Base-by-base conservation (phyloP, 2,113 vertebrate genomes). In the Trogon surrucura region DNA sequence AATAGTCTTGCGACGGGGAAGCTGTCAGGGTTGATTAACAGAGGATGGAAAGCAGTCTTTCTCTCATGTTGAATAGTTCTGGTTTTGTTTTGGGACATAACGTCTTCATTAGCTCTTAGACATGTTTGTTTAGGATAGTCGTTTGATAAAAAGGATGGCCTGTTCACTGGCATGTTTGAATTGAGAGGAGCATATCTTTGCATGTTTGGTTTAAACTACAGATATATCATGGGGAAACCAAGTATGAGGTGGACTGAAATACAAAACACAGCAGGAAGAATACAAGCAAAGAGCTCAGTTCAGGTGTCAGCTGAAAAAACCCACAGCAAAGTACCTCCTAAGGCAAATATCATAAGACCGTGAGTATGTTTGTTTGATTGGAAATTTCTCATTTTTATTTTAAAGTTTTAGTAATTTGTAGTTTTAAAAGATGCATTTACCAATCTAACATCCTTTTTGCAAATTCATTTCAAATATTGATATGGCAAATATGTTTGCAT, bases 11-110 rank as follows among this genome's bases (percentile, higher is more conserved):
- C 0, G 0, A 80, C 5, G 4, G 53, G 54, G 45, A 91, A 73
- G 65, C 78, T 90, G 80, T 86, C 85, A 74, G 53, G 22, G 48
- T 30, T 44, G 53, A 95, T 96, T 91, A 91, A 44, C 29, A 67
- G 53, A 73, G 50, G 64, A 71, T 29, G 20, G 48, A 70, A 90
- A 92, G 60, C 48, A 95, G 80, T 80, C 3, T 36, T 80, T 80
- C 56, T 80, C 20, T 73, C 32, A 23, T 21, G 60, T 6, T 62
- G 47, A 75, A 79, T 48, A 67, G 29, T 84, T 69, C 78, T 93
- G 72, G 25, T 67, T 96, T 90, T 74, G 54, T 91, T 91, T 85
- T 85, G 48, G 34, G 69, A 78, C 25, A 58, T 51, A 38, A 78
- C 53, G 48, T 57, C 69, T 93, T 92, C 70, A 80, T 95, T 85